Base-by-base conservation (phyloP, 2,888 invertebrate genomes). In the Biston betularia region DNA sequence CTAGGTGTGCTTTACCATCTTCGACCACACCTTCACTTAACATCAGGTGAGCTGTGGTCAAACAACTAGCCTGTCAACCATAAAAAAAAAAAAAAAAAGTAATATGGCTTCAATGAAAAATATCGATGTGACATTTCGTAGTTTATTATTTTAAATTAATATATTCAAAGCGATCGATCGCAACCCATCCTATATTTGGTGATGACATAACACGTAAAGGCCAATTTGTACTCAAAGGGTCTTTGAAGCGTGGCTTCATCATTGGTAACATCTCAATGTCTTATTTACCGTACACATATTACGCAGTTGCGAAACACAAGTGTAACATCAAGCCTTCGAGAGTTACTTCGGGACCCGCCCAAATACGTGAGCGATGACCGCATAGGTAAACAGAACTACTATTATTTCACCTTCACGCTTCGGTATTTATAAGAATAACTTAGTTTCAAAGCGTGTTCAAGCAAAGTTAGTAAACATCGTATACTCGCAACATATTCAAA, bases 321-420 rank as follows among this genome's bases (percentile, higher is more conserved):
- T 78, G 77, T 72, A 70, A 72, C 71, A 74, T 71, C 62, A 59
- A 72, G 68, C 70, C 71, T 74, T 71, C 63, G 64, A 73, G 70
- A 67, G 67, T 70, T 74, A 74, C 77, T 73, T 79, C 76, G 79
- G 71, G 80, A 76, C 81, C 78, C 78, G 74, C 81, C 85, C 82
- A 79, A 86, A 88, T 85, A 82, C 75, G 80, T 85, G 78, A 86
- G 77, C 84, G 89, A 90, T 92, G 92, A 93, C 88, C 87, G 84
- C 89, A 92, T 90, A 82, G 79, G 76, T 75, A 78, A 81, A 77
- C 76, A 75, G 24, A 81, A 77, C 76, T 77, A 80, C 76, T 79
- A 80, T 83, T 79, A 80, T 84, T 83, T 89, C 82, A 88, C 89
- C 89, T 90, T 89, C 88, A 79, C 79, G 75, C 76, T 70, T 75